Percentiles rank a stretch among this genome's conserved stretches.
Conservation (phyloP, 2,888 invertebrate species). For the Chymomyza procnemis region DNA sequence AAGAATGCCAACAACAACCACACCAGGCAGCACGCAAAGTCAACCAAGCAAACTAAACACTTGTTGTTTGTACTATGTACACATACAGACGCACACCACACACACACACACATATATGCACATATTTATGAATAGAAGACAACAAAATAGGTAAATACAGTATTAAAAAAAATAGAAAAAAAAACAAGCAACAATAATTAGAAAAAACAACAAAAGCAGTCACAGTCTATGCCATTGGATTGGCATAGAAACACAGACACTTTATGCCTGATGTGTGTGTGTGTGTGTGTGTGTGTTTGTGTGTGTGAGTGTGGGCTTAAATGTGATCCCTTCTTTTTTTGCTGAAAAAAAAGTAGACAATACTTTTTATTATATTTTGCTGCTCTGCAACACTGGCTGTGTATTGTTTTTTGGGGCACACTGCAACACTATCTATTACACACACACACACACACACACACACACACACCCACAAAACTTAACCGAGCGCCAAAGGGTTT, state of each 20-base stretch:
- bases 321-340: not conserved
- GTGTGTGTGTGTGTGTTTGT: constrained; percentile 1
- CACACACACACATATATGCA: not conserved
- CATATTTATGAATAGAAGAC: not conserved
- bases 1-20: not conserved
- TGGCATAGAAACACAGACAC: not conserved
- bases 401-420: constrained; percentile 27
- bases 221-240: constrained; percentile 26
- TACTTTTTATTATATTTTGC: constrained; percentile 25
- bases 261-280: constrained; percentile 36
- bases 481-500: constrained; percentile 3
- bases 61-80: constrained; percentile 1
- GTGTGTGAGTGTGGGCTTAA: not conserved
- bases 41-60: not conserved
- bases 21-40: not conserved
- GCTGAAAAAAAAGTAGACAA: too few species aligned
- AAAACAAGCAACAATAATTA: constrained; percentile 30
- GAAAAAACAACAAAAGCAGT: constrained; percentile 8
- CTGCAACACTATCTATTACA: constrained; percentile 25
- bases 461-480: not conserved
- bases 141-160: not conserved
- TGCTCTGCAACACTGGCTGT: constrained; percentile 24
- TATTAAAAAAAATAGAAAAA: constrained; percentile 44
- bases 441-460: constrained; percentile 15
- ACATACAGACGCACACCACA: not conserved